phyloP scores from a whole-genome alignment of 2,113 vertebrate genomes.

The Nesogale talazaci region DNA sequence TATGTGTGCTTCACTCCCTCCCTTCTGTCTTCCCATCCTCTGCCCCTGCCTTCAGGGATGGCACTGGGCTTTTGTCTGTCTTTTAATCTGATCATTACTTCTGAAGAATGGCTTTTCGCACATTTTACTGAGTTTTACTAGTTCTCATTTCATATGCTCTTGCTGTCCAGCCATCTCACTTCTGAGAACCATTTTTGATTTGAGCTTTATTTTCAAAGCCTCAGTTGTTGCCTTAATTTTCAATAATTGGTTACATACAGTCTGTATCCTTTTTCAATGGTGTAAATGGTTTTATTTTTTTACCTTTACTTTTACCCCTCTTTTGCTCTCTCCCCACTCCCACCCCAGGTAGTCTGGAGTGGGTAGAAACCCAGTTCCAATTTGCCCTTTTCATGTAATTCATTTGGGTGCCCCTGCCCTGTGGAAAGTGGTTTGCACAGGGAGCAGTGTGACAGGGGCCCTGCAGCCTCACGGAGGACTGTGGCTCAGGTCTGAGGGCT shows the following conservation, averaged over 20 bases:
- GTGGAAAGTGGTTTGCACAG: not conserved
- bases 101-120: not conserved
- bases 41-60: not conserved
- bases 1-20: accelerated
- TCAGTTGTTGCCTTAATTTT: not conserved
- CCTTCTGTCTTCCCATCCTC: accelerated
- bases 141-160: not conserved
- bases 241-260: not conserved
- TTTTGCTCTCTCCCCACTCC: too few relatives aligned
- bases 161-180: not conserved
- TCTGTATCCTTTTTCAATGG: not conserved
- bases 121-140: not conserved
- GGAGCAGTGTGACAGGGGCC: not conserved
- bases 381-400: accelerated
- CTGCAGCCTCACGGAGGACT: not conserved
- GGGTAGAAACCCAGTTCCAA: accelerated
- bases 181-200: not conserved
- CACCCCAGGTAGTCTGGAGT: accelerated
- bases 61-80: not conserved
- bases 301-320: not conserved
- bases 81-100: not conserved
- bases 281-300: not conserved
- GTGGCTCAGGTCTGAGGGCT: accelerated
- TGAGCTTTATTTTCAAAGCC: not conserved
- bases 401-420: accelerated